A percentile compares a stretch with the other conserved stretches of the same genome.
phyloP scores from a whole-genome alignment of 2,797 vertebrate genomes.

The Momotus momota region DNA sequence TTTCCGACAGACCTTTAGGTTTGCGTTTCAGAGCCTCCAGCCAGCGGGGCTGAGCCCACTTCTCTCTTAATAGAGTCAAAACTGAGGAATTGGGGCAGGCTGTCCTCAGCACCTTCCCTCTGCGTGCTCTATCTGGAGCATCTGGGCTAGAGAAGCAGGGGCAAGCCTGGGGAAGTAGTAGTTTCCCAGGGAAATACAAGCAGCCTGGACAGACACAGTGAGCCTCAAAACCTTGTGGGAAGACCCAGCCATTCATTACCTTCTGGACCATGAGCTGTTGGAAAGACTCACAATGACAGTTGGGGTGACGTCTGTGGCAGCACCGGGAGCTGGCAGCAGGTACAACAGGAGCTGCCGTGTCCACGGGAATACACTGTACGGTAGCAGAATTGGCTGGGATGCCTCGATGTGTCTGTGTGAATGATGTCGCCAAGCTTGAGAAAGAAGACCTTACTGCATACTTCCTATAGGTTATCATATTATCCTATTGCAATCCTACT shows the following conservation, averaged over 20 bases:
- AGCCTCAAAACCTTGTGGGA: not conserved
- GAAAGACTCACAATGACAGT: not conserved
- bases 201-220: not conserved
- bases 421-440: not conserved
- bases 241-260: not conserved
- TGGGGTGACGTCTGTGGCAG: not conserved
- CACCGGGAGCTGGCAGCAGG: not conserved
- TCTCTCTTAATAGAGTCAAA: fast-evolving
- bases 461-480: not conserved
- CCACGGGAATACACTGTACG: fast-evolving
- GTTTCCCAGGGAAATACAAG: not conserved
- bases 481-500: not conserved
- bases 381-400: not conserved
- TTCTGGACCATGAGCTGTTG: not conserved
- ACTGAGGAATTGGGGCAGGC: not conserved
- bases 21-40: not conserved
- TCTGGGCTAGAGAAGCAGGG: not conserved
- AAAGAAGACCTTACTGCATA: not conserved
- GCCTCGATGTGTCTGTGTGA: fast-evolving
- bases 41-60: not conserved
- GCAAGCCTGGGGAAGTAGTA: not conserved
- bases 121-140: fast-evolving
- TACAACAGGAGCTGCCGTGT: not conserved
- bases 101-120: not conserved
- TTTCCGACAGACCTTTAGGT: not conserved